Conservation (phyloP, 2,888 invertebrate genomes). For the Spialia ferax region DNA sequence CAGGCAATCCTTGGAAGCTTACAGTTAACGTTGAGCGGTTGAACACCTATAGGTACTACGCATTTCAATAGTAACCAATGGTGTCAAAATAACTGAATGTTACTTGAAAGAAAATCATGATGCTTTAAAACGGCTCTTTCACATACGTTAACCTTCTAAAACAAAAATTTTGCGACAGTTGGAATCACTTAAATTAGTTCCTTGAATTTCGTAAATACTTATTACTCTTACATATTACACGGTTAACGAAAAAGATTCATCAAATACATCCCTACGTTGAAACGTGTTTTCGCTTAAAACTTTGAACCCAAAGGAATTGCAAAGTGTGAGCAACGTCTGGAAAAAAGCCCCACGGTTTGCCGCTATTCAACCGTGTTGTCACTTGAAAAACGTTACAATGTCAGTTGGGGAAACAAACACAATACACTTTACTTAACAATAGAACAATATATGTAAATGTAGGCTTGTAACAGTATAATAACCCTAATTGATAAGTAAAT, state of each 20-base stretch:
- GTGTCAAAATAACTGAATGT: neutral
- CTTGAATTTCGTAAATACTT: too few species aligned
- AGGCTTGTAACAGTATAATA: too few species aligned
- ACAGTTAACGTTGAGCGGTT: neutral
- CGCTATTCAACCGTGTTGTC: conserved; percentile 10
- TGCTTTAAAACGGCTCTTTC: neutral
- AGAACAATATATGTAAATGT: too few species aligned
- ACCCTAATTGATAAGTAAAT: conserved; percentile 44
- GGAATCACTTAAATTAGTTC: neutral
- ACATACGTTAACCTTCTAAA: neutral
- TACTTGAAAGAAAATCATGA: neutral
- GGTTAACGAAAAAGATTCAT: neutral
- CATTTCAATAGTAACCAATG: neutral
- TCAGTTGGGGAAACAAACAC: conserved; percentile 11
- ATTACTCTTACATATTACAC: neutral
- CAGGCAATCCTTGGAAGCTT: conserved; percentile 1
- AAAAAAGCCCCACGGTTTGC: neutral
- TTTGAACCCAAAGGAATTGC: neutral
- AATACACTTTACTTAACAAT: conserved; percentile 39
- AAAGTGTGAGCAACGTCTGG: neutral
- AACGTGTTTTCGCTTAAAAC: neutral
- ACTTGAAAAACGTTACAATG: conserved; percentile 21
- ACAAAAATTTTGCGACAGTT: neutral
- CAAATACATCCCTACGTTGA: neutral
- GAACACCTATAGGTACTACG: too few species aligned